Evolutionary conservation across 2,888 invertebrate species (phyloP).

Genomic region (Agonopterix arenella): DNA sequence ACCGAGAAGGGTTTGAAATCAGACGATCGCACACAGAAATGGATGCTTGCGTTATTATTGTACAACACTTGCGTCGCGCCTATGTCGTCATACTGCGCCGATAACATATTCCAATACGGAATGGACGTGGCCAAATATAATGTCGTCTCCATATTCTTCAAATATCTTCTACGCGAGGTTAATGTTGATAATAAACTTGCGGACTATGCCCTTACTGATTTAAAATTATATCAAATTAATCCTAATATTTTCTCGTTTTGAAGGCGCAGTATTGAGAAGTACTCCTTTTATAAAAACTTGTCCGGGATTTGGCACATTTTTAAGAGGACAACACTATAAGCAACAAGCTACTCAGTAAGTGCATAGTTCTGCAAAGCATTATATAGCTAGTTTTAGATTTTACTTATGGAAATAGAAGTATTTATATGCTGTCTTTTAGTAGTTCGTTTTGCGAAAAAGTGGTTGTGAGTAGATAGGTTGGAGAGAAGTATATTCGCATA

Average conservation of each 20-base stretch:
- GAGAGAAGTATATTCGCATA: too few species aligned
- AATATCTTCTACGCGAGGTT: constrained; percentile 58
- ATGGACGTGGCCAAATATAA: constrained; percentile 64
- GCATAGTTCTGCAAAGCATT: constrained; percentile 71
- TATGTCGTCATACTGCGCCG: constrained; percentile 60
- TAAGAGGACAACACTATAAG: constrained; percentile 41
- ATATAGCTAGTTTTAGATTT: not conserved
- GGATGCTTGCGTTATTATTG: constrained; percentile 61
- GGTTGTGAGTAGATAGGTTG: too few species aligned
- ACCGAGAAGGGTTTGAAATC: constrained; percentile 18
- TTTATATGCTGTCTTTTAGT: too few species aligned
- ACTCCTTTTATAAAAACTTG: constrained; percentile 65
- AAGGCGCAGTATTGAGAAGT: constrained; percentile 49
- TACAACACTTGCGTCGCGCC: constrained; percentile 64
- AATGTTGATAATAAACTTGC: constrained; percentile 23
- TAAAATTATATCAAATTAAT: constrained; percentile 1
- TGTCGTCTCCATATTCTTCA: constrained; percentile 42
- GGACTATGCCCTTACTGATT: constrained; percentile 63
- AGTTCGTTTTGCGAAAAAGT: too few species aligned
- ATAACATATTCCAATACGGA: constrained; percentile 56
- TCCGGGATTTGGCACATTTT: constrained; percentile 70
- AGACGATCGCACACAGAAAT: constrained; percentile 39
- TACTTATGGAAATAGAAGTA: too few species aligned
- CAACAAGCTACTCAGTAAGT: constrained; percentile 48
- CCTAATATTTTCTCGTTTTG: constrained; percentile 22